These are phyloP conservation scores for Lateolabrax maculatus DNA, from an alignment of 2,797 vertebrate species.

Conservation along the genomic window DNA sequence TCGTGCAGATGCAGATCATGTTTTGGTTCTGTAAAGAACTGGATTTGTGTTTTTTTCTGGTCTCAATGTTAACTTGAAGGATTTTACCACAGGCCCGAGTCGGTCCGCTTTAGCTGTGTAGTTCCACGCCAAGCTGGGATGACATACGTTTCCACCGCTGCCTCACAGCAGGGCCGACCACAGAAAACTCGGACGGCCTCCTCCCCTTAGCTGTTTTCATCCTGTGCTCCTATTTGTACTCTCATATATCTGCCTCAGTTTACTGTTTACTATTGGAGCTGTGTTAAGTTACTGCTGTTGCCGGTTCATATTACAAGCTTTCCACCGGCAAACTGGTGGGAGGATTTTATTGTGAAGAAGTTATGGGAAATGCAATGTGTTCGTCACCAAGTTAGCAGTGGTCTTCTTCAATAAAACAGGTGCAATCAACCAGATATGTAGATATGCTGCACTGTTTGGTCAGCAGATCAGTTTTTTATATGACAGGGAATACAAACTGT, in stretches of 20 bases:
- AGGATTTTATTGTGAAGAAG: slow-evolving; percentile 5
- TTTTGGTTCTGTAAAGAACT: background rate
- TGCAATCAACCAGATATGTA: background rate
- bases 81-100: background rate
- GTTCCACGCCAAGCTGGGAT: background rate
- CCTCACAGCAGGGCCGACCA: background rate
- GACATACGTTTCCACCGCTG: background rate
- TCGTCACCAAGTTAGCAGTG: background rate
- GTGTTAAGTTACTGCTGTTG: background rate
- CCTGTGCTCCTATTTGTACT: background rate
- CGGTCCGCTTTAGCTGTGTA: background rate
- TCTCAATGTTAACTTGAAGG: slow-evolving; percentile 1
- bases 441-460: background rate
- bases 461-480: background rate
- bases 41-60: background rate
- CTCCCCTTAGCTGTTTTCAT: background rate
- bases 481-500: background rate
- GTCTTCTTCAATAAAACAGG: background rate
- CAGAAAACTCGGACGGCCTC: background rate
- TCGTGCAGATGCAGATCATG: slow-evolving; percentile 8
- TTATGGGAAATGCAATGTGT: too few species aligned
- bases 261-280: background rate
- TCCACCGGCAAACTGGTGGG: background rate
- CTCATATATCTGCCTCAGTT: background rate
- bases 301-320: background rate